These are phyloP conservation scores for Epinephelus cyanopodus DNA, from an alignment of 2,113 vertebrate genomes.

Conservation along the genomic window DNA sequence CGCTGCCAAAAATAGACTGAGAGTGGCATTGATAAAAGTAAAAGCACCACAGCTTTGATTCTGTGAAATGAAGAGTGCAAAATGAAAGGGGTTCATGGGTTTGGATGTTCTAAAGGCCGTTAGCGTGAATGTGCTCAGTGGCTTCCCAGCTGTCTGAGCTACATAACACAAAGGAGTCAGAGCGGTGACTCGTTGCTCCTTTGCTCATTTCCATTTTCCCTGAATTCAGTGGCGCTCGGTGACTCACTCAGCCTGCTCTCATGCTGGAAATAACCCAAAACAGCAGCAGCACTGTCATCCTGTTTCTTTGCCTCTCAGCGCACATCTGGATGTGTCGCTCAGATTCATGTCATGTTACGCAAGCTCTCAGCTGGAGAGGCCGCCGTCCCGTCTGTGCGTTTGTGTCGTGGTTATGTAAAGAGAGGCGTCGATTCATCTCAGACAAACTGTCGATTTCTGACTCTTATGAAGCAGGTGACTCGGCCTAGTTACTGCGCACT, in stretches of 20 bases:
- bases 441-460: background rate
- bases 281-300: conserved; percentile 17
- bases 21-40: too few species aligned
- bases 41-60: too few species aligned
- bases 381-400: background rate
- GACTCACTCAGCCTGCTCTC: conserved; percentile 42
- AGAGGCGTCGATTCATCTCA: background rate
- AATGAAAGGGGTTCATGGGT: too few species aligned
- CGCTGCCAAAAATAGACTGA: too few species aligned
- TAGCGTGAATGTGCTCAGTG: background rate
- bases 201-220: conserved; percentile 32
- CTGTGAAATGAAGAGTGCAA: background rate
- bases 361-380: conserved; percentile 3
- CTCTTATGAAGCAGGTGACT: background rate
- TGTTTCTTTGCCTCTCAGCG: background rate
- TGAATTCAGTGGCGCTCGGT: conserved; percentile 9
- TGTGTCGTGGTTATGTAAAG: background rate
- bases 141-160: conserved; percentile 8
- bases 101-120: background rate
- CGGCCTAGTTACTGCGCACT: background rate
- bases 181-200: conserved; percentile 7
- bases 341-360: conserved; percentile 21
- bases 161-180: background rate
- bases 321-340: conserved; percentile 52
- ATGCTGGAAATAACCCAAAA: conserved; percentile 53